Conservation (phyloP, 2,888 invertebrate species). For the Erannis defoliaria region DNA sequence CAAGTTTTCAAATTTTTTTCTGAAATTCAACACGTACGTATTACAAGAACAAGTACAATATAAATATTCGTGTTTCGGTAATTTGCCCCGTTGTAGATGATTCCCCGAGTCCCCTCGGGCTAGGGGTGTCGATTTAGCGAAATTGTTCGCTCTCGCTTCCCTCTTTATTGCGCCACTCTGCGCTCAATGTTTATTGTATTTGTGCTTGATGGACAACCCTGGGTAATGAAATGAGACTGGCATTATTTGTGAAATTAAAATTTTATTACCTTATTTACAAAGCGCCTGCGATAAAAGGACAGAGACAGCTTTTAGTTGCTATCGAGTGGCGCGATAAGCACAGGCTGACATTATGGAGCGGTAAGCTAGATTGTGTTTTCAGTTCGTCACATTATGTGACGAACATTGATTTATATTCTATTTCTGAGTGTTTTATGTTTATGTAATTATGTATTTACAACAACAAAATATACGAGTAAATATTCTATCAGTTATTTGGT, state of each 20-base stretch:
- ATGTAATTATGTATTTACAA: too few species aligned
- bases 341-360: too few species aligned
- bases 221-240: constrained; percentile 32
- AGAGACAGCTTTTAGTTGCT: not conserved
- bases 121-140: constrained; percentile 52
- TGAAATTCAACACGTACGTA: not conserved
- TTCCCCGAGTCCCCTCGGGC: constrained; percentile 31
- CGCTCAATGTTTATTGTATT: constrained; percentile 49
- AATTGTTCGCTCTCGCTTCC: constrained; percentile 43
- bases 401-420: too few species aligned
- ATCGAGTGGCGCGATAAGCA: too few species aligned
- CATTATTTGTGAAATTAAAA: constrained; percentile 32
- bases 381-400: too few species aligned
- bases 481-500: too few species aligned
- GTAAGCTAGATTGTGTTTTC: too few species aligned
- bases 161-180: constrained; percentile 45
- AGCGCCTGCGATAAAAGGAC: not conserved
- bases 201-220: constrained; percentile 49
- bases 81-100: not conserved
- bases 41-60: not conserved
- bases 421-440: too few species aligned
- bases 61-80: not conserved
- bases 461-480: too few species aligned
- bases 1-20: not conserved
- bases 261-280: not conserved